Percentiles rank a stretch among this genome's conserved stretches.
These are phyloP conservation scores for Bolinopsis microptera DNA, from an alignment of 37 sponge, comb jelly and placozoan genomes.

Conservation along the genomic window DNA sequence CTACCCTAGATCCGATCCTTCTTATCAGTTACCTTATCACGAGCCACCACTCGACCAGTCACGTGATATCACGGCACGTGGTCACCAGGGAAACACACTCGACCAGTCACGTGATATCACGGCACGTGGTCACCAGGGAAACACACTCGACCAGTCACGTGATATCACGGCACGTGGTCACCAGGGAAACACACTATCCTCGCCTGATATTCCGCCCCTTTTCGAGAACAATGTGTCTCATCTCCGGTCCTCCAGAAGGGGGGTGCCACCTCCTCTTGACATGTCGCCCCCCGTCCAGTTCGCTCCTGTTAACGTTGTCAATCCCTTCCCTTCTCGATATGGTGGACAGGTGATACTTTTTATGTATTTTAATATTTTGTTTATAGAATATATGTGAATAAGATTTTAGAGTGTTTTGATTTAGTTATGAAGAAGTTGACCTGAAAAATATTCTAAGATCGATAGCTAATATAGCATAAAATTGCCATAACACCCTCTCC, in stretches of 20 bases:
- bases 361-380: too few species aligned
- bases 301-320: neutral
- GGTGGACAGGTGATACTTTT: slow-evolving; percentile 16
- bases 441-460: too few species aligned
- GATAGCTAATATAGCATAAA: too few species aligned
- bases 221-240: neutral
- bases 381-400: too few species aligned
- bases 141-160: neutral
- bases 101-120: neutral
- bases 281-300: neutral
- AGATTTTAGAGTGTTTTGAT: too few species aligned
- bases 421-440: too few species aligned
- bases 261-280: neutral
- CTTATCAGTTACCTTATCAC: neutral
- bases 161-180: neutral
- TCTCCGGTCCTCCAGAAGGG: neutral
- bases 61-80: neutral
- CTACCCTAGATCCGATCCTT: neutral
- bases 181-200: neutral
- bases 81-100: too few species aligned
- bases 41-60: neutral
- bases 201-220: slow-evolving; percentile 24
- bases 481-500: too few species aligned
- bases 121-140: neutral
- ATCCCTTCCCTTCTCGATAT: neutral